Conservation (phyloP, 2,113 vertebrate genomes). For the Nothoprocta pentlandii region DNA sequence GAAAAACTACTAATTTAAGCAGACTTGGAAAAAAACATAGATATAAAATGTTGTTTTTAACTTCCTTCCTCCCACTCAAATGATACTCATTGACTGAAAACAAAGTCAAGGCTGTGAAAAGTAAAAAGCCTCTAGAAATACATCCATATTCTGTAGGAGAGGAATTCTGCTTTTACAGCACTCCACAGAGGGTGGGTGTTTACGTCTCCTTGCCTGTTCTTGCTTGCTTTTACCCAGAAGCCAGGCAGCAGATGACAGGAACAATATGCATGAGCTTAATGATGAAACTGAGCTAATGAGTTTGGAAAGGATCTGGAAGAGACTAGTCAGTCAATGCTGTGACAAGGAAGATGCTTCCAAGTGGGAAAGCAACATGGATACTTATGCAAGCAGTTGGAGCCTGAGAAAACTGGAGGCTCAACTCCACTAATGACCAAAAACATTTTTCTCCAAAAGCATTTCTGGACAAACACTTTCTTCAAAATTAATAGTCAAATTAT, state of each 20-base stretch:
- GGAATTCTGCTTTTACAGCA: background rate
- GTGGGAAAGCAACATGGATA: background rate
- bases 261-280: background rate
- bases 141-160: background rate
- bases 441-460: background rate
- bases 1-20: background rate
- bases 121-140: background rate
- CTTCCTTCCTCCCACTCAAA: background rate
- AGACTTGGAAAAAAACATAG: background rate
- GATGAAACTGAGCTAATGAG: background rate
- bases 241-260: background rate
- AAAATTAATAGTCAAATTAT: background rate
- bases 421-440: background rate
- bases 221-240: background rate
- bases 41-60: background rate
- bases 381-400: background rate
- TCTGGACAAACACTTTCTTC: background rate
- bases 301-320: background rate
- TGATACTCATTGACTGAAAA: background rate
- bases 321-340: background rate
- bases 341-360: background rate
- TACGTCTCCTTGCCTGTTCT: background rate
- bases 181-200: background rate
- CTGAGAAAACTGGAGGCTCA: background rate
- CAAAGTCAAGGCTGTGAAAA: background rate